Evolutionary conservation across 2,888 invertebrate genomes (phyloP).

Genomic region (Drosophila niveifrons): DNA sequence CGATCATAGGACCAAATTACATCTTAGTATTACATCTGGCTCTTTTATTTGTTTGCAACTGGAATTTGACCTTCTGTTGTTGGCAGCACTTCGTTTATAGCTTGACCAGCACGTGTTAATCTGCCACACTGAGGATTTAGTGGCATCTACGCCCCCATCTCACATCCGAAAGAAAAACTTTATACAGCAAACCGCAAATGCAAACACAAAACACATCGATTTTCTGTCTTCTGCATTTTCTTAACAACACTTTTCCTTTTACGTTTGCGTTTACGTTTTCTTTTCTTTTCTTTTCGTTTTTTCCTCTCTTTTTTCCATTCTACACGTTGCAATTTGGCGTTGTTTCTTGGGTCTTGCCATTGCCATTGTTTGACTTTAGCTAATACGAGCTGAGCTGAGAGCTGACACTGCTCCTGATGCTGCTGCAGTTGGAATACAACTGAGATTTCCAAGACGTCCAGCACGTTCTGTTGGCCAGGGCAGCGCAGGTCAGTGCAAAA

Average conservation of each 20-base stretch:
- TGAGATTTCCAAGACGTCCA: slow-evolving; percentile 72
- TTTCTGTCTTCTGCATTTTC: slow-evolving; percentile 77
- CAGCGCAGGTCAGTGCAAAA: slow-evolving; percentile 37
- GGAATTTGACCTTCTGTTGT: slow-evolving; percentile 64
- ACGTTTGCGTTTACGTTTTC: slow-evolving; percentile 10
- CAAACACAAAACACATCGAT: slow-evolving; percentile 60
- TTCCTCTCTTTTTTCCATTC: slow-evolving; percentile 8
- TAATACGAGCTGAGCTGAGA: slow-evolving; percentile 66
- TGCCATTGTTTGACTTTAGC: slow-evolving; percentile 78
- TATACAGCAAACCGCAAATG: slow-evolving; percentile 44
- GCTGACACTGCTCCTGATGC: slow-evolving; percentile 37
- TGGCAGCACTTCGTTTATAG: slow-evolving; percentile 30
- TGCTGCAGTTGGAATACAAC: slow-evolving; percentile 58
- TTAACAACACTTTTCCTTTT: slow-evolving; percentile 69
- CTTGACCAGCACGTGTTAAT: slow-evolving; percentile 73
- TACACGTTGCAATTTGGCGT: slow-evolving; percentile 71
- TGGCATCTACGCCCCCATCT: slow-evolving; percentile 29
- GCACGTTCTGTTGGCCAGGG: slow-evolving; percentile 54
- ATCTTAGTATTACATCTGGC: slow-evolving; percentile 8
- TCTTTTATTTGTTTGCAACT: slow-evolving; percentile 38
- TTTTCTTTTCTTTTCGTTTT: background rate
- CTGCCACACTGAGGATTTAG: slow-evolving; percentile 75
- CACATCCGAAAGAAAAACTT: slow-evolving; percentile 32
- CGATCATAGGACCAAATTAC: background rate
- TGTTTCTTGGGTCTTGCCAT: slow-evolving; percentile 63